Evolutionary conservation across 1,140 invertebrate genomes (phyloP).

Genomic region (Sarcophaga bullata): DNA sequence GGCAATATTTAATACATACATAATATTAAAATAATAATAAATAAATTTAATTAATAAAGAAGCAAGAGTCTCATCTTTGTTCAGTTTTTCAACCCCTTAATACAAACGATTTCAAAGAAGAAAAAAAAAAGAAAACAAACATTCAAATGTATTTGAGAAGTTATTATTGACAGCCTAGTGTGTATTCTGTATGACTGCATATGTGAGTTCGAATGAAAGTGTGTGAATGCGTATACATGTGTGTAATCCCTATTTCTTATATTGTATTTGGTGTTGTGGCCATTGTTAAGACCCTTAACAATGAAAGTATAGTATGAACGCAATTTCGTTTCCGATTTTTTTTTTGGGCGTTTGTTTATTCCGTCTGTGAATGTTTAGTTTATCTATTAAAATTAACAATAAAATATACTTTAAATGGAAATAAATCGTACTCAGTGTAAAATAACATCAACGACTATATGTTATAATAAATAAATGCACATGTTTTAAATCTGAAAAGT

Average conservation of each 20-base stretch:
- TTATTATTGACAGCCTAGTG: neutral
- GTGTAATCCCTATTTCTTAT: neutral
- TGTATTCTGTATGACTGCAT: neutral
- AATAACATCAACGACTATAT: too few species aligned
- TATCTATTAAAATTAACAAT: neutral
- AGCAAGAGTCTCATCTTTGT: neutral
- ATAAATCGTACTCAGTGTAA: too few species aligned
- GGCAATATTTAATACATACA: too few species aligned
- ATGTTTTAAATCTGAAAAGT: too few species aligned
- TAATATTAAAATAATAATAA: too few species aligned
- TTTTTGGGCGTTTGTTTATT: neutral
- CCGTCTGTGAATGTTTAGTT: neutral
- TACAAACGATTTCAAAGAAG: neutral
- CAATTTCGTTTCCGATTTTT: neutral
- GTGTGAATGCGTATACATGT: neutral
- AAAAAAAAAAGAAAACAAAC: neutral
- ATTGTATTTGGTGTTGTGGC: neutral
- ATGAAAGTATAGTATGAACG: neutral
- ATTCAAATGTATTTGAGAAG: neutral
- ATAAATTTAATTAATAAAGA: too few species aligned
- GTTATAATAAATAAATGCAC: too few species aligned
- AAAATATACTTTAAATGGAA: too few species aligned
- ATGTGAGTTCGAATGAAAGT: neutral
- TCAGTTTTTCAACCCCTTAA: neutral
- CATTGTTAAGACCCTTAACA: slow-evolving; percentile 14